phyloP scores from a whole-genome alignment of 2,888 invertebrate genomes.

The Cephus rjabovi region DNA sequence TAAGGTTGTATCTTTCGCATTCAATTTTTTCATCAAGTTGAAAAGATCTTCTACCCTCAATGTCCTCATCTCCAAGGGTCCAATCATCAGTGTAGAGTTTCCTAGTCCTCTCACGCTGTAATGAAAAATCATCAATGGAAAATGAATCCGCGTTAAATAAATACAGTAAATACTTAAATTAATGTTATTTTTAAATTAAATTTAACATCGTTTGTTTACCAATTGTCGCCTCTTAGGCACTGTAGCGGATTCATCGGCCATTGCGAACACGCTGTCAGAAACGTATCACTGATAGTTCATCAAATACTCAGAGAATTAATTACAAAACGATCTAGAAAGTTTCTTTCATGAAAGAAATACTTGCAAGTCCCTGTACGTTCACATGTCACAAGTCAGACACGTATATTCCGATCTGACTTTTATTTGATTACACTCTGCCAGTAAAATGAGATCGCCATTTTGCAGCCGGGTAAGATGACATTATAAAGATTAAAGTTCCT shows the following conservation, averaged over 20 bases:
- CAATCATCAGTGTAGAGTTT: conserved; percentile 95
- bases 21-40: conserved; percentile 93
- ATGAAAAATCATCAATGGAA: conserved; percentile 28
- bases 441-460: conserved; percentile 43
- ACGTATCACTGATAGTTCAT: conserved; percentile 57
- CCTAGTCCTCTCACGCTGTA: conserved; percentile 88
- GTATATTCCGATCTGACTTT: conserved; percentile 26
- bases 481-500: not conserved
- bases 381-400: conserved; percentile 44
- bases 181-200: conserved; percentile 8
- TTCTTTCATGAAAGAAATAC: not conserved
- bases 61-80: conserved; percentile 86
- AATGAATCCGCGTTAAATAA: not conserved
- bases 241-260: conserved; percentile 61
- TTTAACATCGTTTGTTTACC: conserved; percentile 55
- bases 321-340: not conserved
- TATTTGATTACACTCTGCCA: conserved; percentile 35
- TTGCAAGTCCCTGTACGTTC: conserved; percentile 29
- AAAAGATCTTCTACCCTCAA: conserved; percentile 88
- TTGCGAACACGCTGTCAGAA: conserved; percentile 59
- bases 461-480: conserved; percentile 25
- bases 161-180: not conserved
- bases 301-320: conserved; percentile 21
- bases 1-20: conserved; percentile 80
- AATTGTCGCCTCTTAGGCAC: conserved; percentile 63